These are phyloP conservation scores for Hemichromis elongatus DNA, from an alignment of 2,113 vertebrate species.

Conservation along the genomic window DNA sequence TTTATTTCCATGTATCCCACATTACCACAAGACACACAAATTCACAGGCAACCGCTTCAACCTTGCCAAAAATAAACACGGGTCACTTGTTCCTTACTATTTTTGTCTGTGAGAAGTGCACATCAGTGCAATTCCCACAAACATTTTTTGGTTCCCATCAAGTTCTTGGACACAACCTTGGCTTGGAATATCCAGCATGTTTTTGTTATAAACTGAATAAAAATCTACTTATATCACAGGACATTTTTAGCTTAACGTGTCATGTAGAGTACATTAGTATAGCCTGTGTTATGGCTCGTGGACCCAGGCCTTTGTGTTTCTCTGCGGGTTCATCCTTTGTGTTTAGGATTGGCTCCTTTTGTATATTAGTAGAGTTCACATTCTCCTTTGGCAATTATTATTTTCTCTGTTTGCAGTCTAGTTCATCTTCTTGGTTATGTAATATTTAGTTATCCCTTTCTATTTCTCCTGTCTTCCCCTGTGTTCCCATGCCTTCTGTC, in stretches of 20 bases:
- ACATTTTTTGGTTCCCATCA: background rate
- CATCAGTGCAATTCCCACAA: slow-evolving; percentile 60
- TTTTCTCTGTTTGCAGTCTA: background rate
- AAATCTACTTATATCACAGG: background rate
- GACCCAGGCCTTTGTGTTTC: background rate
- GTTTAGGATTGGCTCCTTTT: background rate
- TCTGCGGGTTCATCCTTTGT: rapidly evolving
- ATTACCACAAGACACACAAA: background rate
- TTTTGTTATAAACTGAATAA: background rate
- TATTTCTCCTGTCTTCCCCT: background rate
- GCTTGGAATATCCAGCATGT: background rate
- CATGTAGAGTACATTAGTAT: rapidly evolving
- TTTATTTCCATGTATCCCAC: background rate
- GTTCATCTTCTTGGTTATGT: background rate
- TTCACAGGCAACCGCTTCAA: background rate
- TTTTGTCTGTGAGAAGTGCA: slow-evolving; percentile 65
- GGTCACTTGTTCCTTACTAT: slow-evolving; percentile 32
- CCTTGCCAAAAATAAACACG: slow-evolving; percentile 44
- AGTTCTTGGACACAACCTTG: background rate
- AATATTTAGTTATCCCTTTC: background rate
- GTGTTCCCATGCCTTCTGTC: background rate
- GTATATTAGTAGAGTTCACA: background rate
- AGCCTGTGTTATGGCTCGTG: background rate
- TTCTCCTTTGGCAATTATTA: background rate
- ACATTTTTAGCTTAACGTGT: background rate